Evolutionary conservation across 2,113 vertebrate species (phyloP).

Genomic region (Albula glossodonta): DNA sequence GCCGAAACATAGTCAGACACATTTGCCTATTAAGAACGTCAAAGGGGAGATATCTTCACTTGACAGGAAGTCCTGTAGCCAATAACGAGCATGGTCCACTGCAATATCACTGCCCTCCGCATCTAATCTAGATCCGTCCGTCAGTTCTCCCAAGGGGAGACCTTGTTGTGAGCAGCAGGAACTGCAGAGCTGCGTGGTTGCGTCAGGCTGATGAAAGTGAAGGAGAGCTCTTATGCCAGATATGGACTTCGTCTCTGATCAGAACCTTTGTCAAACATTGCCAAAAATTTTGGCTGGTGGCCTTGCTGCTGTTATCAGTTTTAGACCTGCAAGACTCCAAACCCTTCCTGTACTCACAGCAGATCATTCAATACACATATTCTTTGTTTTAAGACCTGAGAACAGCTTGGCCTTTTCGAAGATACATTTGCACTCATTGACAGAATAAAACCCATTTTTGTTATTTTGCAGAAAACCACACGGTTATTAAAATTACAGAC

Average conservation of each 20-base stretch:
- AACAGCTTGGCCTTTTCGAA: background rate
- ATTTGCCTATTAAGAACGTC: conserved; percentile 35
- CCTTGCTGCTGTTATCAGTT: background rate
- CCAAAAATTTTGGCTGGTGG: background rate
- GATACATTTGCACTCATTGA: background rate
- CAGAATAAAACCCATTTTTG: background rate
- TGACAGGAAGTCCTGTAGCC: background rate
- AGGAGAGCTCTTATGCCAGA: background rate
- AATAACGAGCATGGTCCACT: background rate
- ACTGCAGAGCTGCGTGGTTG: background rate
- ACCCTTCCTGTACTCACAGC: background rate
- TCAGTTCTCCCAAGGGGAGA: background rate
- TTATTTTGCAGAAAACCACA: background rate
- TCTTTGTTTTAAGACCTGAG: background rate
- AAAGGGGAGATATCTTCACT: conserved; percentile 26
- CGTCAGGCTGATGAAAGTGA: background rate
- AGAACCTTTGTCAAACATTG: background rate
- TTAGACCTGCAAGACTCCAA: background rate
- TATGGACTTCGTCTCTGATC: background rate
- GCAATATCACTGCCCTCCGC: conserved; percentile 5
- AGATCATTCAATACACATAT: background rate
- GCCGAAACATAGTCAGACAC: conserved; percentile 21
- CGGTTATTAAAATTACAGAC: background rate
- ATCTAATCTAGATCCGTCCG: background rate
- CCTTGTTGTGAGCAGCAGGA: background rate